A percentile compares a stretch with the other conserved stretches of the same genome.
Evolutionary conservation across 2,888 invertebrate species (phyloP).

Genomic region (Elegia similella): DNA sequence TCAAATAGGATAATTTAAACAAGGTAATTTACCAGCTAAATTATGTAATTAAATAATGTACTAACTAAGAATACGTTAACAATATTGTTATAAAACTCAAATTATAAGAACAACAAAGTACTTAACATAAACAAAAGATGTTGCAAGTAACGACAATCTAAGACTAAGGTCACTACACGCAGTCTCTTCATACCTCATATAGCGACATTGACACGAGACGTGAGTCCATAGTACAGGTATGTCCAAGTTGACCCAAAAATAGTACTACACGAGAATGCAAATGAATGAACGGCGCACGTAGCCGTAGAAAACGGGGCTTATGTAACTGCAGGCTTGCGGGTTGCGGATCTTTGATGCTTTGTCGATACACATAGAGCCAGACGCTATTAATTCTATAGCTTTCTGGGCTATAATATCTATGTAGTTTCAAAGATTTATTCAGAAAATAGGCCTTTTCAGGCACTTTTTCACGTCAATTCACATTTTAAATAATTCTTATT

Average conservation of each 20-base stretch:
- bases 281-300: constrained; percentile 6
- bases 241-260: constrained; percentile 14
- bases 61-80: not conserved
- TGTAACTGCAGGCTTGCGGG: not conserved
- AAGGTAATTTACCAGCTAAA: too few species aligned
- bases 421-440: too few species aligned
- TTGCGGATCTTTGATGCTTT: constrained; percentile 1
- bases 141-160: not conserved
- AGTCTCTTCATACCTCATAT: not conserved
- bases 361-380: not conserved
- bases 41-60: too few species aligned
- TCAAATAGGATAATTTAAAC: too few species aligned
- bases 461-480: too few species aligned
- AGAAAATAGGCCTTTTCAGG: too few species aligned
- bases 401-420: too few species aligned
- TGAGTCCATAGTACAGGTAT: constrained; percentile 4
- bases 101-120: not conserved
- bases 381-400: too few species aligned
- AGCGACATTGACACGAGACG: not conserved
- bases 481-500: too few species aligned
- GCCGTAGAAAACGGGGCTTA: constrained; percentile 8
- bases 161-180: not conserved
- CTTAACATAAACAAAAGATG: not conserved
- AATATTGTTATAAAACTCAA: not conserved
- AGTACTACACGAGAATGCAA: constrained; percentile 16